Conservation (phyloP, 2,888 invertebrate species). For the Cryptophagus acutangulus region DNA sequence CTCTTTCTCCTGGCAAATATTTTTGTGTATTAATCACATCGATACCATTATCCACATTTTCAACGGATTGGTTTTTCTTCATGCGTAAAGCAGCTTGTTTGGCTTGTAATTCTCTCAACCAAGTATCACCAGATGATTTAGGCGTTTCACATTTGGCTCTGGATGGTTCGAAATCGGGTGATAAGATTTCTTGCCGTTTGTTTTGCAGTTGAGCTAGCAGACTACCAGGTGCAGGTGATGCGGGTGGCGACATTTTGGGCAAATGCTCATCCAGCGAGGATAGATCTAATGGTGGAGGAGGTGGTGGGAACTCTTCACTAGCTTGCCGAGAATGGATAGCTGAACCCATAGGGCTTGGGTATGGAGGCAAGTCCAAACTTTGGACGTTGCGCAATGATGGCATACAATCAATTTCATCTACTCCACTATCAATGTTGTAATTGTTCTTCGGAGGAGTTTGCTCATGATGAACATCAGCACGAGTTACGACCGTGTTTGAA, state of each 20-base stretch:
- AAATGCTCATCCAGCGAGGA: conserved; percentile 59
- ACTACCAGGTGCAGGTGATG: conserved; percentile 41
- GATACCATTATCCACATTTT: conserved; percentile 35
- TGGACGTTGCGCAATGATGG: conserved; percentile 49
- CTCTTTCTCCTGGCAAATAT: conserved; percentile 26
- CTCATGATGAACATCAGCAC: conserved; percentile 81
- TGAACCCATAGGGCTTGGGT: conserved; percentile 73
- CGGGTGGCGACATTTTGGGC: conserved; percentile 29
- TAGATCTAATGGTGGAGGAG: conserved; percentile 73
- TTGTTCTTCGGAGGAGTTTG: conserved; percentile 59
- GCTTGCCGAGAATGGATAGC: conserved; percentile 78
- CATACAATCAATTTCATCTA: conserved; percentile 64
- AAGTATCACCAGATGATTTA: conserved; percentile 54
- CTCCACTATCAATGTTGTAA: conserved; percentile 45
- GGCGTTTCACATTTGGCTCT: conserved; percentile 35
- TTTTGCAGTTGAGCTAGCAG: conserved; percentile 61
- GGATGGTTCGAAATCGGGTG: conserved; percentile 46
- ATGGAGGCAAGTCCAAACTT: conserved; percentile 66
- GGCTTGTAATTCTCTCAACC: conserved; percentile 75
- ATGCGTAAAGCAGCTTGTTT: conserved; percentile 65
- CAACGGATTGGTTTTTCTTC: conserved; percentile 50
- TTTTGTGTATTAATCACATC: conserved; percentile 35
- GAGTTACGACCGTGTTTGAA: conserved; percentile 60
- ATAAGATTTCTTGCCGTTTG: conserved; percentile 58
- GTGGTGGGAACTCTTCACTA: conserved; percentile 86